These are phyloP conservation scores for Myripristis murdjan DNA, from an alignment of 2,797 vertebrate genomes.

Conservation along the genomic window DNA sequence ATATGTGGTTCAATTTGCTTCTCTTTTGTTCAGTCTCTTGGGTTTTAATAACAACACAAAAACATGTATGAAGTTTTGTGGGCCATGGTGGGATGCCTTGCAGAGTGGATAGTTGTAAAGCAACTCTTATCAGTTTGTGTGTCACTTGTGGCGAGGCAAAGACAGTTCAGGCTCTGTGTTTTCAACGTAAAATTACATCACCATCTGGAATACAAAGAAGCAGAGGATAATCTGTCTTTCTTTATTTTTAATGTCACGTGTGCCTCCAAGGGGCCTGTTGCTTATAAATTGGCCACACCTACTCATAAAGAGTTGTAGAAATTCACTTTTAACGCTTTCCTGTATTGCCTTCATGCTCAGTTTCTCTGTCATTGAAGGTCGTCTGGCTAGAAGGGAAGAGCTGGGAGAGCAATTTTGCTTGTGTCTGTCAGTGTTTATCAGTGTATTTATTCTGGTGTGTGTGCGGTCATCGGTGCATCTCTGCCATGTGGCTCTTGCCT, in stretches of 20 bases:
- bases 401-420: slow-evolving; percentile 14
- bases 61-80: slow-evolving; percentile 29
- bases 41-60: slow-evolving; percentile 17
- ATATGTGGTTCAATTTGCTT: neutral
- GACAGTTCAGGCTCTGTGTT: slow-evolving; percentile 27
- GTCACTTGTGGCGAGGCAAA: slow-evolving; percentile 33
- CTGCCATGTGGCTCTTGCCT: slow-evolving; percentile 57
- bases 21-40: neutral
- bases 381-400: neutral
- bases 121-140: slow-evolving; percentile 31
- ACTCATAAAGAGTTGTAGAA: neutral
- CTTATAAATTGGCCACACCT: slow-evolving; percentile 38
- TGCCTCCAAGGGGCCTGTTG: neutral
- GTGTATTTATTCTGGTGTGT: slow-evolving; percentile 43
- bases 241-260: slow-evolving; percentile 14
- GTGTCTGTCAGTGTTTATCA: slow-evolving; percentile 43
- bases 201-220: slow-evolving; percentile 72
- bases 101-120: slow-evolving; percentile 13
- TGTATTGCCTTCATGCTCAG: slow-evolving; percentile 6
- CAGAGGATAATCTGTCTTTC: slow-evolving; percentile 27
- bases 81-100: slow-evolving; percentile 1
- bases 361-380: slow-evolving; percentile 13
- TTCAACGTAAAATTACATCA: slow-evolving; percentile 61
- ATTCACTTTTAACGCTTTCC: slow-evolving; percentile 17
- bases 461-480: slow-evolving; percentile 37